Base-by-base conservation (phyloP, 2,888 invertebrate genomes). In the Electrophaes corylata region DNA sequence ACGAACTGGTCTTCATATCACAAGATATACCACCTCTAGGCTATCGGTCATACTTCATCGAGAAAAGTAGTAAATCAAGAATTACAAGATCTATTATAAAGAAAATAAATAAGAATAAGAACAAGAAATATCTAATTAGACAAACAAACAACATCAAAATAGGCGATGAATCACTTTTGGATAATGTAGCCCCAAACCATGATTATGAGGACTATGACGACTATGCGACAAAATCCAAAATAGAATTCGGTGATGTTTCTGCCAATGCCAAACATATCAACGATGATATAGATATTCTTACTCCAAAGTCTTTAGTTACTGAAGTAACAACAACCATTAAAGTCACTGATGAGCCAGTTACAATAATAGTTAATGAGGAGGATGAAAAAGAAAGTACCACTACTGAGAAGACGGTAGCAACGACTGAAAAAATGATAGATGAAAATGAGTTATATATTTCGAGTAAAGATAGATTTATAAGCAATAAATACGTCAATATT, bases 1-100 rank as follows among this genome's bases (percentile, higher is more conserved):
- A 91, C 53, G 97, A 97, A 66, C 78, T 97, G 0, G 88, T 97
- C 0, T 97, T 97, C 73, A 71, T 91, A 16, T 95, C 95, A 0
- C 73, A 78, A 10, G 79, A 93, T 20, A 54, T 96, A 0, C 96
- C 96, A 0, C 92, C 96, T 0, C 72, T 96, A 18, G 96, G 96
- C 0, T 94, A 93, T 71, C 92, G 93, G 43, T 93, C 94, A 0
- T 96, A 93, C 69, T 94, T 92, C 63, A 73, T 95, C 0, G 57
- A 75, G 4, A 60, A 44, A 12, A n/a, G 57, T n/a, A 10, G 31
- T 11, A 46, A 41, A 2, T 16, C 5, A n/a, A 40, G 16, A 35
- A 16, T 3, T 4, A 23, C 29, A 41, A 48, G 76, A n/a, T 66
- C 73, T 0, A 47, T 81, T 0, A 73, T 79, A 0, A 80, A 82